Base-by-base conservation (phyloP, 2,888 invertebrate genomes). In the Nezara viridula region DNA sequence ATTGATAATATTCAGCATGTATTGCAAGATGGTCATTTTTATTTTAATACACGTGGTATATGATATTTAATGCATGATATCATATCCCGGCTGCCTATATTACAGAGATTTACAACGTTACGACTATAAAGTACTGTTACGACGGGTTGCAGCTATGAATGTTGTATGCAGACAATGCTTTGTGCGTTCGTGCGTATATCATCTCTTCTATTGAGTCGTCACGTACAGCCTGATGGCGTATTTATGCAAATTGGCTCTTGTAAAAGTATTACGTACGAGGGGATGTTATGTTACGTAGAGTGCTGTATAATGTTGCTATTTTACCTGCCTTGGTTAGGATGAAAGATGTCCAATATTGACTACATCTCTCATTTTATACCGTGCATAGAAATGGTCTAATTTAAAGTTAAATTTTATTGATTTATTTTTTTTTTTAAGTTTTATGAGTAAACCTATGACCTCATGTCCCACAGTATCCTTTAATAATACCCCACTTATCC, bases 181-280 rank as follows among this genome's bases (percentile, higher is more conserved):
- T 55, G 55, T 55, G n/a, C 55, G 55, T n/a, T n/a, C 55, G 55
- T 55, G 55, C 55, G 55, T 55, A n/a, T 55, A 24, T 55, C n/a
- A 6, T 55, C 55, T 52, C 24, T 10, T 55, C 55, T 55, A 55
- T 55, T 12, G n/a, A n/a, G n/a, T 27, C 27, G 60, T 27, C 27
- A 60, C 10, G 27, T 27, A 27, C 60, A 60, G 16, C 2, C 60
- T 27, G 27, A 27, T 60, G 27, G 60, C 60, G n/a, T 60, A 27
- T 60, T 60, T 60, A 60, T 60, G 60, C 6, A 60, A 60, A 60
- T 60, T 24, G 24, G 52, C 52, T 24, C 52, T 52, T 60, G 27
- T 60, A 60, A 60, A 60, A 27, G n/a, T 27, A 14, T 60, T 60
- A 27, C n/a, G 27, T 60, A 12, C 7, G 60, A 16, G 60, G 12